These are phyloP conservation scores for Myioborus miniatus DNA, from an alignment of 2,797 vertebrate species.

Conservation along the genomic window DNA sequence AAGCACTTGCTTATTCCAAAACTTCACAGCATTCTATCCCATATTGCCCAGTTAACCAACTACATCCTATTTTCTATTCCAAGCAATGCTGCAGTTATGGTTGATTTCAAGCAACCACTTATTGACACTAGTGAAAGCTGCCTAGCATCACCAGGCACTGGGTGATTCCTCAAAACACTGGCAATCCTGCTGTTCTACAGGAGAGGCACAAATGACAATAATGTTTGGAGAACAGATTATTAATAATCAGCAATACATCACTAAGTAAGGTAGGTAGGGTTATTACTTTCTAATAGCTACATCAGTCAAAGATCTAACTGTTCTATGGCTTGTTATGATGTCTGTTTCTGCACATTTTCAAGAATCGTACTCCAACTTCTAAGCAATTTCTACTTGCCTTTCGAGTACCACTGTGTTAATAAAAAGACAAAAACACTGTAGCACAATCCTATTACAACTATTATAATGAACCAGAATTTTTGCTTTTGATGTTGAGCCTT, in stretches of 20 bases:
- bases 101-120: neutral
- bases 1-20: neutral
- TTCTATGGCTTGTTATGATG: neutral
- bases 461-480: slow-evolving; percentile 62
- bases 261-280: slow-evolving; percentile 3
- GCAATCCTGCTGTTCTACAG: neutral
- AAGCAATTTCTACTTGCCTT: slow-evolving; percentile 56
- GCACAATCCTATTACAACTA: slow-evolving; percentile 65
- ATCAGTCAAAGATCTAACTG: slow-evolving; percentile 7
- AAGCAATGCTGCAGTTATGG: neutral
- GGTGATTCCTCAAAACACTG: neutral
- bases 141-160: neutral
- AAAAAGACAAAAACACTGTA: slow-evolving; percentile 60
- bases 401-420: slow-evolving; percentile 46
- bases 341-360: neutral
- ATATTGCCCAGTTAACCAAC: neutral
- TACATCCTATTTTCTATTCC: neutral
- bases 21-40: neutral
- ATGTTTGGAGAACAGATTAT: neutral
- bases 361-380: slow-evolving; percentile 9
- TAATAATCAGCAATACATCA: neutral
- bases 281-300: neutral
- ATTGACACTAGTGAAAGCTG: neutral
- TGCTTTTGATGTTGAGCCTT: slow-evolving; percentile 69
- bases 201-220: neutral